A percentile compares a stretch with the other conserved stretches of the same genome.
phyloP scores from a whole-genome alignment of 2,797 vertebrate genomes.

The Poeciliopsis paucimaculata region DNA sequence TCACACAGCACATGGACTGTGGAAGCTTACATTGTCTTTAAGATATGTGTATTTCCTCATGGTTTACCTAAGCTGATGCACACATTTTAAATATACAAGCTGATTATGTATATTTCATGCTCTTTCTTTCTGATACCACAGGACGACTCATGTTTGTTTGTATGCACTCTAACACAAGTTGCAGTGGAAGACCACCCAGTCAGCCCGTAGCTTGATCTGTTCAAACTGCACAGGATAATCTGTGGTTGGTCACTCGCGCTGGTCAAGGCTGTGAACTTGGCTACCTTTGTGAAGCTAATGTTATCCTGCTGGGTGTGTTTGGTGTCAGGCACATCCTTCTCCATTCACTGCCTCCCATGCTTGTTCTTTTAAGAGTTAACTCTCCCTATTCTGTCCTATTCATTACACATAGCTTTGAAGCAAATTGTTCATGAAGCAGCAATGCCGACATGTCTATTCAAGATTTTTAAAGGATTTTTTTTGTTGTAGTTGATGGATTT shows the following conservation, averaged over 20 bases:
- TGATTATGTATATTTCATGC: neutral
- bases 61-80: neutral
- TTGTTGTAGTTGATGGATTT: neutral
- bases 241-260: conserved; percentile 58
- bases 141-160: conserved; percentile 36
- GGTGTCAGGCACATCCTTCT: conserved; percentile 74
- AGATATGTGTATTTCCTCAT: conserved; percentile 2
- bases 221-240: conserved; percentile 53
- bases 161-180: conserved; percentile 25
- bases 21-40: conserved; percentile 33
- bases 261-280: conserved; percentile 77
- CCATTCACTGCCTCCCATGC: conserved; percentile 51
- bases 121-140: conserved; percentile 7
- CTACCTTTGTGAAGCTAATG: conserved; percentile 64
- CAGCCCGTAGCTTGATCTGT: conserved; percentile 47
- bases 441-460: neutral
- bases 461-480: neutral
- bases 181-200: conserved; percentile 79
- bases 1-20: conserved; percentile 33
- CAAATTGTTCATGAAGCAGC: conserved; percentile 25
- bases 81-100: conserved; percentile 2
- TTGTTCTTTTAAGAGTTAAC: conserved; percentile 53
- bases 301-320: conserved; percentile 61
- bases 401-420: conserved; percentile 27
- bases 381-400: conserved; percentile 46